These are phyloP conservation scores for Cotesia vestalis DNA, from an alignment of 1,140 invertebrate genomes.

Conservation along the genomic window DNA sequence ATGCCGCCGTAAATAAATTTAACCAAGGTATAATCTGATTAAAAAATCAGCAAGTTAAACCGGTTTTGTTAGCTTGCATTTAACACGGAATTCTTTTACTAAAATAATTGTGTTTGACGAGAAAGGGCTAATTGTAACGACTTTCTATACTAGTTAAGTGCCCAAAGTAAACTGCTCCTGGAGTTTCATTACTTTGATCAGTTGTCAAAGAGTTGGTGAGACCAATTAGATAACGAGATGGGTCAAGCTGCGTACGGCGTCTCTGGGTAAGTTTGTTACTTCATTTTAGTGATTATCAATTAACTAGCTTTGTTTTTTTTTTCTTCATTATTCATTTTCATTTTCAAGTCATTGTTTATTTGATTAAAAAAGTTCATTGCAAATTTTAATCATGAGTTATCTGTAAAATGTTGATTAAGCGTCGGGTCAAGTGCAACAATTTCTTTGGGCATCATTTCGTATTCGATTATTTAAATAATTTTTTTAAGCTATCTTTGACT, in stretches of 20 bases:
- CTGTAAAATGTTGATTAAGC: neutral
- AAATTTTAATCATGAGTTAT: too few species aligned
- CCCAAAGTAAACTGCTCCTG: neutral
- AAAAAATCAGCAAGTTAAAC: neutral
- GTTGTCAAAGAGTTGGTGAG: neutral
- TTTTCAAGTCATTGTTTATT: neutral
- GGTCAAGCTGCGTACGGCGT: constrained; percentile 17
- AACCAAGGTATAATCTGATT: neutral
- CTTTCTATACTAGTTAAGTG: neutral
- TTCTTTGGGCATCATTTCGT: too few species aligned
- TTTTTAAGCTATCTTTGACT: too few species aligned
- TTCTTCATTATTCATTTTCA: constrained; percentile 15
- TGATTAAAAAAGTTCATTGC: neutral
- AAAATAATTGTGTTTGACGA: neutral
- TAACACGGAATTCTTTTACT: neutral
- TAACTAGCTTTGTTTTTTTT: neutral
- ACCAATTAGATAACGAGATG: constrained; percentile 11
- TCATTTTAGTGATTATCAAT: neutral
- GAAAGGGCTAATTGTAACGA: neutral
- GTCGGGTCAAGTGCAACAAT: too few species aligned
- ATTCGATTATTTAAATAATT: too few species aligned
- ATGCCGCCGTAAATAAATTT: neutral
- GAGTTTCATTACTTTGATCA: constrained; percentile 12
- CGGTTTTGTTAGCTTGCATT: neutral
- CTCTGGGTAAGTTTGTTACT: constrained; percentile 9